Evolutionary conservation across 2,797 vertebrate species (phyloP).

Genomic region (Otolemur crassicaudatus): DNA sequence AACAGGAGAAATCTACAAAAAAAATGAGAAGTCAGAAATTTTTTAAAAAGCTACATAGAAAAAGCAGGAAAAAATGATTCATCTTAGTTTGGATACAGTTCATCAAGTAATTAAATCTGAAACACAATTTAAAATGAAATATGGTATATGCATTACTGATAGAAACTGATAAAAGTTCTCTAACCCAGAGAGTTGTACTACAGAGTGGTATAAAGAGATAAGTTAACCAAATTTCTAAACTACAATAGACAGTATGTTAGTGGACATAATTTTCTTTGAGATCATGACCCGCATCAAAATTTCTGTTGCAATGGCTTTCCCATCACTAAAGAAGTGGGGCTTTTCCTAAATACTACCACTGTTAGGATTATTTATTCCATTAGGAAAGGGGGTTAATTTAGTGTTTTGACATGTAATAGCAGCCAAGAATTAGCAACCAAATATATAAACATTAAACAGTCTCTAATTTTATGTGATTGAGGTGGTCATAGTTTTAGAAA

Average conservation of each 20-base stretch:
- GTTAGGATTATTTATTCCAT: not conserved
- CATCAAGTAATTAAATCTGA: conserved; percentile 61
- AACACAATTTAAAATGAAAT: conserved; percentile 53
- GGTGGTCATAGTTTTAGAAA: conserved; percentile 10
- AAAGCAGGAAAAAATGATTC: conserved; percentile 67
- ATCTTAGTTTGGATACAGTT: conserved; percentile 58
- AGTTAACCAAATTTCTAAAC: conserved; percentile 34
- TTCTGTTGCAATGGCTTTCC: not conserved
- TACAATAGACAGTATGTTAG: not conserved
- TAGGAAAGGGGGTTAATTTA: conserved; percentile 5
- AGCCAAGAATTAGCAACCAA: conserved; percentile 37
- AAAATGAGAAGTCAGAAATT: conserved; percentile 15
- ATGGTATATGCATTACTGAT: not conserved
- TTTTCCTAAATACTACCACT: conserved; percentile 40
- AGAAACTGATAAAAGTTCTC: conserved; percentile 3
- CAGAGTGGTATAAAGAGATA: not conserved
- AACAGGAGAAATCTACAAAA: conserved; percentile 65
- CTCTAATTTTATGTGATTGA: conserved; percentile 23
- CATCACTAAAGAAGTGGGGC: not conserved
- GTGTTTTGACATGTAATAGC: not conserved
- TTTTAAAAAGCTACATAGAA: conserved; percentile 50
- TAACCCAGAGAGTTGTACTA: conserved; percentile 3
- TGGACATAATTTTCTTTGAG: conserved; percentile 40
- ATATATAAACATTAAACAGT: conserved; percentile 18
- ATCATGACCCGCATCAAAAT: conserved; percentile 27